phyloP scores from a whole-genome alignment of 1,140 invertebrate species.

The Octopus sinensis region DNA sequence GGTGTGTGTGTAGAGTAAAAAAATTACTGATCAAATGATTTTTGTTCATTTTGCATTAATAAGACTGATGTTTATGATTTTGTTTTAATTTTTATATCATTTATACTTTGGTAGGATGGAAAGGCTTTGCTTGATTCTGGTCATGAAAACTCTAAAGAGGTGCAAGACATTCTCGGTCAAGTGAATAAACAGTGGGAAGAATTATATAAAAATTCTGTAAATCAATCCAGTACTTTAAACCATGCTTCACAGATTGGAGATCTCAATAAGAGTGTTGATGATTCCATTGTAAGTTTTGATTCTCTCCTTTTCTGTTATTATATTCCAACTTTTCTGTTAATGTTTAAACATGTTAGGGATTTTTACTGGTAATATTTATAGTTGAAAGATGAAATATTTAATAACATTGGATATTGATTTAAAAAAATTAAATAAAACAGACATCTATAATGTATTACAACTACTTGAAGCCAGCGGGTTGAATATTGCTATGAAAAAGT shows the following conservation, averaged over 20 bases:
- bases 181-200: constrained; percentile 89
- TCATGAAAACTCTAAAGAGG: constrained; percentile 91
- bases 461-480: too few relatives aligned
- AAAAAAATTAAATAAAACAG: too few relatives aligned
- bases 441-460: too few relatives aligned
- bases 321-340: neutral
- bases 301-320: constrained; percentile 9
- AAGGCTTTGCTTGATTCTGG: constrained; percentile 91
- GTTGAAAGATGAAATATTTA: too few relatives aligned
- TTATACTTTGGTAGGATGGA: constrained; percentile 71
- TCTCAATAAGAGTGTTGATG: constrained; percentile 86
- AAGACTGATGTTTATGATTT: too few relatives aligned
- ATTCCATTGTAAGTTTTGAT: constrained; percentile 53
- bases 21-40: too few relatives aligned
- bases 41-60: too few relatives aligned
- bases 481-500: too few relatives aligned
- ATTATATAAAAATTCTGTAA: constrained; percentile 72
- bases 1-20: too few relatives aligned
- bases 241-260: constrained; percentile 76
- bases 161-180: constrained; percentile 82
- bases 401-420: too few relatives aligned
- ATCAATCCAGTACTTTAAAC: constrained; percentile 76
- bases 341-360: too few relatives aligned
- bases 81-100: constrained; percentile 46
- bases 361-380: too few relatives aligned